Evolutionary conservation across 2,797 vertebrate genomes (phyloP).

Genomic region (Anisognathus igniventris): DNA sequence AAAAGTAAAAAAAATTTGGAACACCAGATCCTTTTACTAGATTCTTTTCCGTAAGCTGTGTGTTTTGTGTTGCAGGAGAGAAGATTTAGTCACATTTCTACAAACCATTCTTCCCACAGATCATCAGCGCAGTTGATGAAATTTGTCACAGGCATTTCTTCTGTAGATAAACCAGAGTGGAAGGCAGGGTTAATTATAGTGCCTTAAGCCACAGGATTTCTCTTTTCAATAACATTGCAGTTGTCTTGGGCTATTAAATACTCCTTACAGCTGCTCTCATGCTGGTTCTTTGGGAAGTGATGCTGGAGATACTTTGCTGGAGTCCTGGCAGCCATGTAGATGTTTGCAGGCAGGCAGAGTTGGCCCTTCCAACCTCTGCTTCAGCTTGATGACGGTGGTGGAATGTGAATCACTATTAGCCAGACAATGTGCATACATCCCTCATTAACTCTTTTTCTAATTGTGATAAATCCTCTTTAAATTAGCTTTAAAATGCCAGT

Average conservation of each 20-base stretch:
- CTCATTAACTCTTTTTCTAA: conserved; percentile 34
- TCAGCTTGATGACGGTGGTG: neutral
- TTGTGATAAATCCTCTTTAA: conserved; percentile 51
- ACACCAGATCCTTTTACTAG: neutral
- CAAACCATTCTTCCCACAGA: neutral
- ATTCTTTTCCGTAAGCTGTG: neutral
- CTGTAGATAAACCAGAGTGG: neutral
- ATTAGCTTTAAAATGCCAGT: neutral
- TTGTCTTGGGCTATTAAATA: neutral
- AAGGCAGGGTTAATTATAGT: neutral
- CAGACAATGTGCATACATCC: neutral
- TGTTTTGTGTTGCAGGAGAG: neutral
- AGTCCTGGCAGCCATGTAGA: fast-evolving
- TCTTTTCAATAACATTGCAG: neutral
- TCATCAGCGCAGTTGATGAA: fast-evolving
- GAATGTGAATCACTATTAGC: neutral
- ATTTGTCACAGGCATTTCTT: neutral
- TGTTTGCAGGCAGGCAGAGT: neutral
- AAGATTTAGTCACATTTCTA: neutral
- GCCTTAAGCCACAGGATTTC: neutral
- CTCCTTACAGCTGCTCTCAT: neutral
- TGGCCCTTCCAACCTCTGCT: neutral
- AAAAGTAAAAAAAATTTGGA: neutral
- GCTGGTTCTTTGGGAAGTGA: neutral
- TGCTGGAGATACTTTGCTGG: neutral